These are phyloP conservation scores for Rhinogobio ventralis DNA, from an alignment of 2,797 vertebrate species.

Conservation along the genomic window DNA sequence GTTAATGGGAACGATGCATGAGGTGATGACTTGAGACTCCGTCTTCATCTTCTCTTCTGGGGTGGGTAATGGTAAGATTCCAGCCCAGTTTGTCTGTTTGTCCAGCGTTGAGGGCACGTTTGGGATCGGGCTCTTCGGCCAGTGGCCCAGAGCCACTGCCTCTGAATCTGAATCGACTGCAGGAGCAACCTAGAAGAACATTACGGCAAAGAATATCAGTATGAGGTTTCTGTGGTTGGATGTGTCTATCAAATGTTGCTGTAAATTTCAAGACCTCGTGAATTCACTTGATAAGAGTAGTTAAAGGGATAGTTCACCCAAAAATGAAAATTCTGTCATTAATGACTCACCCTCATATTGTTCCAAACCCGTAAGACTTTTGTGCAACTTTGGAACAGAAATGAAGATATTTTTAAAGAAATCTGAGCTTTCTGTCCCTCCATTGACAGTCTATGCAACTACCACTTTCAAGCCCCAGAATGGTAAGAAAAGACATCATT, in stretches of 20 bases:
- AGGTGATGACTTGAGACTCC: slow-evolving; percentile 92
- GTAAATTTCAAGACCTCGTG: not conserved
- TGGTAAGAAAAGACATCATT: not conserved
- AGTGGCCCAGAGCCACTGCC: slow-evolving; percentile 88
- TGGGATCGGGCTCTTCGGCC: slow-evolving; percentile 92
- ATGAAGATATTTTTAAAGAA: not conserved
- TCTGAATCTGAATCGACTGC: slow-evolving; percentile 88
- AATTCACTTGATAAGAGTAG: not conserved
- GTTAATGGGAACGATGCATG: slow-evolving; percentile 98
- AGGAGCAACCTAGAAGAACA: slow-evolving; percentile 86
- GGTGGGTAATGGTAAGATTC: slow-evolving; percentile 94
- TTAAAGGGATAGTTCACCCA: not conserved
- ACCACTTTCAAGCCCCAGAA: not conserved
- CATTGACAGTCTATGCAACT: not conserved
- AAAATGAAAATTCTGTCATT: no score
- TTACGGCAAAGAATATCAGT: not conserved
- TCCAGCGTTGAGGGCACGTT: slow-evolving; percentile 97
- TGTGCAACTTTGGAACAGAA: not conserved
- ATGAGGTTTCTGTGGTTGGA: not conserved
- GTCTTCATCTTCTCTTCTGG: slow-evolving; percentile 97
- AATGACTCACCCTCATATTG: not conserved
- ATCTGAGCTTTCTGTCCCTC: not conserved
- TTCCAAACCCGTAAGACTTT: not conserved
- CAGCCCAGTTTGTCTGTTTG: slow-evolving; percentile 99
- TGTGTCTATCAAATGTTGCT: not conserved